These are phyloP conservation scores for Mesorhabditis spiculigera DNA, from an alignment of 2,888 invertebrate genomes.

Conservation along the genomic window DNA sequence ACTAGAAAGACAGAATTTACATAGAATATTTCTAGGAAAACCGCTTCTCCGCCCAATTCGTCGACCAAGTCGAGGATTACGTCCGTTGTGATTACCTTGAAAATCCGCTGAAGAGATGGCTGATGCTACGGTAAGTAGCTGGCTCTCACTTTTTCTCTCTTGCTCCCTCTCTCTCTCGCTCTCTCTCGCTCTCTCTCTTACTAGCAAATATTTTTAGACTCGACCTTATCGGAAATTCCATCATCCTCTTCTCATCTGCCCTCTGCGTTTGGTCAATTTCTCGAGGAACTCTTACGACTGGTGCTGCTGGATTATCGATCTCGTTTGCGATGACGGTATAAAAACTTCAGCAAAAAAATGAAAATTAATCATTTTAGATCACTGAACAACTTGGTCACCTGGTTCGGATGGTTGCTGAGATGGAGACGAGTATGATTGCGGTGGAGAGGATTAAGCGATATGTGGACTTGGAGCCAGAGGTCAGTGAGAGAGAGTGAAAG, in stretches of 20 bases:
- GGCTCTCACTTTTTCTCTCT: neutral
- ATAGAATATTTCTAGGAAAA: no score
- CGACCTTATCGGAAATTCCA: neutral
- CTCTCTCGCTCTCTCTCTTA: no score
- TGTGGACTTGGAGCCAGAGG: neutral
- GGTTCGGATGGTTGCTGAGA: neutral
- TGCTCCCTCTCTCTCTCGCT: no score
- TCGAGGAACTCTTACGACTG: neutral
- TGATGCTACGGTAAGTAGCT: neutral
- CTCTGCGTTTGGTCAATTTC: constrained; percentile 6
- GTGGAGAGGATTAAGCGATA: constrained; percentile 4
- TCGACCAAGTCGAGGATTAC: neutral
- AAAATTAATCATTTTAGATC: constrained; percentile 3
- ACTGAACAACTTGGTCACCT: constrained; percentile 2
- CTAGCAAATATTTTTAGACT: neutral
- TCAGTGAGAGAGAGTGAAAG: neutral
- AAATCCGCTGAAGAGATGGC: neutral
- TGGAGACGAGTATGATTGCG: constrained; percentile 4
- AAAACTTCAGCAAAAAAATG: neutral
- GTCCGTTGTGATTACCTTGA: neutral
- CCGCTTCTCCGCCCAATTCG: neutral
- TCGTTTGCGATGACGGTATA: neutral
- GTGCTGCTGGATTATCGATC: neutral
- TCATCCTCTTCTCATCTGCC: neutral
- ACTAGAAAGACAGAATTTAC: no score